Evolutionary conservation across 2,113 vertebrate species (phyloP).

Genomic region (Dicentrarchus labrax): DNA sequence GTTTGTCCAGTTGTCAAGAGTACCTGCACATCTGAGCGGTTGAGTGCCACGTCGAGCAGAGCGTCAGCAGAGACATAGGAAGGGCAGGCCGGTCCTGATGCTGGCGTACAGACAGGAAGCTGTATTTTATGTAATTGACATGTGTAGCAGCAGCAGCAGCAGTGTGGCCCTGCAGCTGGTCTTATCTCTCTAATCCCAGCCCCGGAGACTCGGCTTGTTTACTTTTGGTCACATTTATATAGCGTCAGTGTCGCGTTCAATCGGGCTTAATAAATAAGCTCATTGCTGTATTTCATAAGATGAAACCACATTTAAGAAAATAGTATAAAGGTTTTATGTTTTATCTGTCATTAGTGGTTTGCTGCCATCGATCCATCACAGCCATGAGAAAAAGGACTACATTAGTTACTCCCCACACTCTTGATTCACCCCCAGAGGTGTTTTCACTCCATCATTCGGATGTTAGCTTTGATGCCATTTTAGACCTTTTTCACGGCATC

Average conservation of each 20-base stretch:
- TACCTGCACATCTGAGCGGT: conserved; percentile 39
- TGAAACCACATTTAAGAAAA: background rate
- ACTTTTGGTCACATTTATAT: conserved; percentile 49
- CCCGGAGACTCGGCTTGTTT: conserved; percentile 46
- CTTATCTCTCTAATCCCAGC: conserved; percentile 66
- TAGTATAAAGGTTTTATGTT: background rate
- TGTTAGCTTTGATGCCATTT: background rate
- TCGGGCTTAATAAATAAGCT: conserved; percentile 51
- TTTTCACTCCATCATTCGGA: background rate
- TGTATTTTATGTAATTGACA: conserved; percentile 72
- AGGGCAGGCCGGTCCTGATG: conserved; percentile 32
- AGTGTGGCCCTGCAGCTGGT: conserved; percentile 67
- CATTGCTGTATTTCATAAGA: conserved; percentile 24
- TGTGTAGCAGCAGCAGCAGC: conserved; percentile 62
- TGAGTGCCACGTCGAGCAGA: background rate
- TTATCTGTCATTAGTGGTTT: background rate
- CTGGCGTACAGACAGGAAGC: conserved; percentile 54
- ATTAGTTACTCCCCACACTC: background rate
- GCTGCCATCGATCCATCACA: background rate
- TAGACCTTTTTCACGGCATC: background rate
- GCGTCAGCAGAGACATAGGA: conserved; percentile 12
- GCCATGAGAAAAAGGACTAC: background rate
- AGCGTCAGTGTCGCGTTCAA: conserved; percentile 26
- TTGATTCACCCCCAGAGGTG: background rate
- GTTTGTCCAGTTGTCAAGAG: conserved; percentile 44